phyloP scores from a whole-genome alignment of 2,113 vertebrate species.

The Lagopus leucura region DNA sequence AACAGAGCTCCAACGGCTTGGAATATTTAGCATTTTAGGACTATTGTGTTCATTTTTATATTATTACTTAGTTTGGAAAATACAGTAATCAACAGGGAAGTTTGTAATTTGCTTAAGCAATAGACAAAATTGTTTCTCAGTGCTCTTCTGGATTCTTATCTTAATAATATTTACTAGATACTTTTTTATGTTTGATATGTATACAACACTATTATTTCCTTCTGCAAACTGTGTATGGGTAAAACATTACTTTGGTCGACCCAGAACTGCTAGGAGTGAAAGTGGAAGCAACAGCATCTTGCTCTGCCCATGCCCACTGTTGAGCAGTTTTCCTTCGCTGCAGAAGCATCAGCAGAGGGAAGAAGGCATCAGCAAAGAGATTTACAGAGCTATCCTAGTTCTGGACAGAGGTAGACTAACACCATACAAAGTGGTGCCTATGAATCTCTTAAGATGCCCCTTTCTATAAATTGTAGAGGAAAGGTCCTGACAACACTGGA shows the following conservation, averaged over 20 bases:
- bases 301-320: background rate
- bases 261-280: background rate
- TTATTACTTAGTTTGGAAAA: slow-evolving; percentile 18
- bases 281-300: background rate
- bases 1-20: slow-evolving; percentile 34
- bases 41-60: background rate
- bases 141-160: background rate
- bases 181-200: background rate
- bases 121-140: background rate
- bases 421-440: background rate
- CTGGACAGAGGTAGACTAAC: background rate
- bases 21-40: slow-evolving; percentile 25
- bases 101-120: background rate
- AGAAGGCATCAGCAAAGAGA: background rate
- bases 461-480: background rate
- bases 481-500: background rate
- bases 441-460: background rate
- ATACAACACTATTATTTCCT: background rate
- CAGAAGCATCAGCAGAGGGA: background rate
- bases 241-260: background rate
- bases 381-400: background rate
- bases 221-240: background rate
- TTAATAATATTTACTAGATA: background rate
- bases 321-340: background rate
- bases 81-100: background rate